Evolutionary conservation across 2,888 invertebrate genomes (phyloP), one percentile per base, ranked within the genome.

Genomic region (Torymus aiolomorphi): DNA sequence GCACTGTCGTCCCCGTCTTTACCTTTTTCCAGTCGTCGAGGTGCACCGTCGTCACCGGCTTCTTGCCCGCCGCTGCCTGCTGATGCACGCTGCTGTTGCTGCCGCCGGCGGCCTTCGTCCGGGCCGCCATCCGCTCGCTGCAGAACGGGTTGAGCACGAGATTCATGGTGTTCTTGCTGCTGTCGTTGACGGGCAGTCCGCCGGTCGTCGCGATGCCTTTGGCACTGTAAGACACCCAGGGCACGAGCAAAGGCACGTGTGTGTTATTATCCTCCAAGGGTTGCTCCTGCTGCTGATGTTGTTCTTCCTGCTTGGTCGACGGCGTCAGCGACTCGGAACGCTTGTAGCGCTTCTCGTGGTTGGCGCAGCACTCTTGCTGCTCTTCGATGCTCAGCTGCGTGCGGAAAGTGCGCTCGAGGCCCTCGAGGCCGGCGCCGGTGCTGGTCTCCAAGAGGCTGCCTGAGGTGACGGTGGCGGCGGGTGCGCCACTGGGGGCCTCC

Each of bases 311-410:
- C 49, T 42, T 0, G 8, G 42, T 0, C 42, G 42, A 5, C 66
- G 31, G 10, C 24, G 52, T 52, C 31, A 42, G 31, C 20, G 76
- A 56, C 73, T 61, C 80, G 11, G 88, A 84, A 13, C 87, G 86
- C 78, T 90, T 90, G 86, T 87, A 88, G 51, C 89, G 88, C 74
- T 90, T 90, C 72, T 80, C 82, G 18, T 51, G 78, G 61, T 78
- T 71, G 49, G 62, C 69, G 56, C 56, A 42, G 62, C 75, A 52
- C 52, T 80, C 72, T 65, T 76, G 76, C 61, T 76, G 70, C 31
- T 69, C 81, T 16, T 89, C 89, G 80, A 89, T 87, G 75, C 83
- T 89, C 74, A 89, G 80, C 71, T 89, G 88, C 1, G 86, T 76
- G 69, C 84, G 86, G 71, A 89, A 89, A 65, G 84, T 86, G n/a